Evolutionary conservation across 2,888 invertebrate species (phyloP), one percentile per base, ranked within the genome.

Genomic region (Adela reaumurella): DNA sequence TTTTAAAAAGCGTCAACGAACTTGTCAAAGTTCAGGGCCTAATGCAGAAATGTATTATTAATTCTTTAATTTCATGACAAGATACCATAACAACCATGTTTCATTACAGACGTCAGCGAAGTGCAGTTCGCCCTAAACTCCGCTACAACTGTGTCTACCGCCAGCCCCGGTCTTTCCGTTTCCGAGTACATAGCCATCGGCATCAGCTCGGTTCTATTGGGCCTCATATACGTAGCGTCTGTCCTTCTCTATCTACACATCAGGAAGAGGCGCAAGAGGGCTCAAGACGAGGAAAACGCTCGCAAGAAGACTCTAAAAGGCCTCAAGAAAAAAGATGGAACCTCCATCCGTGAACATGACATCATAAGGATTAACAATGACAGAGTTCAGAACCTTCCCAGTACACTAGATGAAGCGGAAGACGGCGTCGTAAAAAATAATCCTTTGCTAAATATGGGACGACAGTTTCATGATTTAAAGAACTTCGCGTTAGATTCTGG

Each of bases 171-270:
- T 45, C 80, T 92, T 51, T 84, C 86, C 19, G 80, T 87, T 14
- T 82, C 87, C 10, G 92, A 93, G 70, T 92, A 92, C 60, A 83
- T 92, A 17, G 90, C 91, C 1, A 92, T 94, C 50, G 93, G 90
- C 24, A 82, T 92, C 45, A 90, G 90, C 58, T 90, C 92, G 17
- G 78, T 93, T 17, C 77, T 93, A n/a, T 76, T 94, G n/a, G 92
- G 92, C 0, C 79, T 93, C 28, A 89, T 93, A 57, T 94, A 94
- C 67, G 89, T 93, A 17, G 89, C 91, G 1, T 92, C 92, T 4
- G 90, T 93, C 18, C 88, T 92, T 52, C 80, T 93, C 14, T 94
- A 92, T 62, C 66, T 94, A 45, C 90, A 91, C 63, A 84, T 91
- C 54, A 82, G 89, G 58, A 89, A 85, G 66, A 79, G 85, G 42